phyloP scores from a whole-genome alignment of 23 tunicate species.

The Halocynthia aurantium region DNA sequence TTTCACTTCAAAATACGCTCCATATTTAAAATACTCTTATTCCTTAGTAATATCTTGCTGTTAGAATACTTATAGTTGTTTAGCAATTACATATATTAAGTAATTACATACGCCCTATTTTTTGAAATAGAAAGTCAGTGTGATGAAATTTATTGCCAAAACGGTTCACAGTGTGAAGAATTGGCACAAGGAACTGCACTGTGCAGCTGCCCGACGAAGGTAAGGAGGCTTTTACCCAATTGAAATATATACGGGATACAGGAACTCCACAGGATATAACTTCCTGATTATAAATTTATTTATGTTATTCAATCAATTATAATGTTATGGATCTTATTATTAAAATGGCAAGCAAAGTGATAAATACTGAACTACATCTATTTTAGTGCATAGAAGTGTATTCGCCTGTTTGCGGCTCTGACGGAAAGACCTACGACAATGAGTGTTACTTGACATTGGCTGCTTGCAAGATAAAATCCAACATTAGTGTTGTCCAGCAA shows the following conservation, averaged over 20 bases:
- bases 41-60: background rate
- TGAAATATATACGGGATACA: too few species aligned
- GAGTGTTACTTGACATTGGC: slow-evolving; percentile 61
- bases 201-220: slow-evolving; percentile 70
- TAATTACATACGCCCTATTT: background rate
- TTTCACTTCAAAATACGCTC: background rate
- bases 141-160: slow-evolving; percentile 54
- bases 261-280: background rate
- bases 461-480: slow-evolving; percentile 36
- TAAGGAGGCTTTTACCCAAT: slow-evolving; percentile 4
- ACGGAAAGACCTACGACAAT: slow-evolving; percentile 76
- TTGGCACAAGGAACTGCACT: slow-evolving; percentile 26
- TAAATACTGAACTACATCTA: background rate
- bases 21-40: background rate
- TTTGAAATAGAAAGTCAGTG: slow-evolving; percentile 53
- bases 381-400: slow-evolving; percentile 40
- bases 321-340: background rate
- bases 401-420: slow-evolving; percentile 67
- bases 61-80: background rate
- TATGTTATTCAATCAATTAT: background rate
- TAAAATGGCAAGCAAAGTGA: too few species aligned
- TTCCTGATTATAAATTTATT: background rate
- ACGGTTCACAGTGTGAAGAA: slow-evolving; percentile 71
- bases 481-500: slow-evolving; percentile 28
- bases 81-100: background rate